phyloP scores from a whole-genome alignment of 2,113 vertebrate genomes.

The Megatriorchis doriae region DNA sequence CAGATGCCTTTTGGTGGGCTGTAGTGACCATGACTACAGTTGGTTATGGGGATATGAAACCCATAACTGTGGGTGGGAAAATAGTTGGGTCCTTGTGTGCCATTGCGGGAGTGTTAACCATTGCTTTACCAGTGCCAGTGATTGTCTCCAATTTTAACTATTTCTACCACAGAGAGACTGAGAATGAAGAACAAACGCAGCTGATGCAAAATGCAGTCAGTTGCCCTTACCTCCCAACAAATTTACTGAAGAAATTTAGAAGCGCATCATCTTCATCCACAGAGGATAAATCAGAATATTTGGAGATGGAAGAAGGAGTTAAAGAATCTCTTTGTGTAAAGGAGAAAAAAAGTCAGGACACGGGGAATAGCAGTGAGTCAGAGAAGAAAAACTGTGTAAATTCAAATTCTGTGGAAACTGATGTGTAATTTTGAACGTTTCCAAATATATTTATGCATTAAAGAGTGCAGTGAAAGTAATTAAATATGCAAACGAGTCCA shows the following conservation, averaged over 20 bases:
- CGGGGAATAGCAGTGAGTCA: conserved; percentile 90
- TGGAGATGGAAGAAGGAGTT: conserved; percentile 98
- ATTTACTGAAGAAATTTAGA: conserved; percentile 89
- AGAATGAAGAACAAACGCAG: conserved; percentile 89
- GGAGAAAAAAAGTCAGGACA: conserved; percentile 88
- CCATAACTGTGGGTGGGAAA: conserved; percentile 97
- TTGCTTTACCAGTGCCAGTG: conserved; percentile 97
- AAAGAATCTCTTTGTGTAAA: conserved; percentile 94
- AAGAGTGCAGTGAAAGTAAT: conserved; percentile 76
- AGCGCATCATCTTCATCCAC: conserved; percentile 91
- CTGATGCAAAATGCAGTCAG: conserved; percentile 86
- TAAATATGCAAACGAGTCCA: conserved; percentile 79
- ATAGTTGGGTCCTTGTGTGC: conserved; percentile 98
- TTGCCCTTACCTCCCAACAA: conserved; percentile 88
- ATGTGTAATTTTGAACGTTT: conserved; percentile 85
- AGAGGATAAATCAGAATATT: conserved; percentile 94
- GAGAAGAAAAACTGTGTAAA: conserved; percentile 92
- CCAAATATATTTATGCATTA: conserved; percentile 79
- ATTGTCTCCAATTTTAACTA: conserved; percentile 99
- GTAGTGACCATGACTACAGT: conserved; percentile 99
- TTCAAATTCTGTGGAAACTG: conserved; percentile 92
- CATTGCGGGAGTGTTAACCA: conserved; percentile 96
- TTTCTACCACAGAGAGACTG: conserved; percentile 98
- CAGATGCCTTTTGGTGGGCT: conserved; percentile 99
- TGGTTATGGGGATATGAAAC: conserved; percentile 99